Evolutionary conservation across 1,140 invertebrate species (phyloP).

Genomic region (Musca domestica): DNA sequence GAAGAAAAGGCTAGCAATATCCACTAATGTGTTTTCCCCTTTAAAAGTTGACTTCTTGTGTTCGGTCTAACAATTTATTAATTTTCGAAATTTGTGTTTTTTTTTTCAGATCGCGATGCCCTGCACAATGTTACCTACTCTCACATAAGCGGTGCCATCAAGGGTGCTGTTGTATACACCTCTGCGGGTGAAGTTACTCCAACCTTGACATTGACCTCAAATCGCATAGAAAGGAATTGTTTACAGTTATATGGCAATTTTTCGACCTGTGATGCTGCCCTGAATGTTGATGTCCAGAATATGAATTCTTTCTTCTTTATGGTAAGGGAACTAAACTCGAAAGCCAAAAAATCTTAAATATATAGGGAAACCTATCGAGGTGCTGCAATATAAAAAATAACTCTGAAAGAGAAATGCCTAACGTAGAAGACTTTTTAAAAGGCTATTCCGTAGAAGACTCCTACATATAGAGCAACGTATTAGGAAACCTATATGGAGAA

Average conservation of each 20-base stretch:
- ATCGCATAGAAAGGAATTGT: constrained; percentile 86
- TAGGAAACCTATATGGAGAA: too few species aligned
- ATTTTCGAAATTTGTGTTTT: not conserved
- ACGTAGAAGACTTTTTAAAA: too few species aligned
- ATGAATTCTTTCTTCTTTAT: constrained; percentile 84
- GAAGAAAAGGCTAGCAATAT: too few species aligned
- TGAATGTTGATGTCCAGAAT: constrained; percentile 91
- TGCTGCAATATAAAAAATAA: too few species aligned
- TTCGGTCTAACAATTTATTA: too few species aligned
- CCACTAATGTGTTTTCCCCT: too few species aligned
- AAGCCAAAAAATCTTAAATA: constrained; percentile 1
- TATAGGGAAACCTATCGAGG: too few species aligned
- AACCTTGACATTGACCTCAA: constrained; percentile 82
- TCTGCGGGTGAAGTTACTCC: constrained; percentile 96
- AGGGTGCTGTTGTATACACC: constrained; percentile 83
- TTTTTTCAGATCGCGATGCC: constrained; percentile 71
- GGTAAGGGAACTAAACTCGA: constrained; percentile 56
- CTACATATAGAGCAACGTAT: too few species aligned
- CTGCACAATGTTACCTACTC: constrained; percentile 89
- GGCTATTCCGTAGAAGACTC: too few species aligned
- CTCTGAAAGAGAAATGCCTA: too few species aligned
- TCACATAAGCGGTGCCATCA: constrained; percentile 77
- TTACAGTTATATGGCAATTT: constrained; percentile 93
- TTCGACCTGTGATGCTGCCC: constrained; percentile 78
- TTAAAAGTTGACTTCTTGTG: too few species aligned